Percentiles rank a stretch among this genome's conserved stretches.
Conservation (phyloP, 2,797 vertebrate species). For the Hyperoplus immaculatus region DNA sequence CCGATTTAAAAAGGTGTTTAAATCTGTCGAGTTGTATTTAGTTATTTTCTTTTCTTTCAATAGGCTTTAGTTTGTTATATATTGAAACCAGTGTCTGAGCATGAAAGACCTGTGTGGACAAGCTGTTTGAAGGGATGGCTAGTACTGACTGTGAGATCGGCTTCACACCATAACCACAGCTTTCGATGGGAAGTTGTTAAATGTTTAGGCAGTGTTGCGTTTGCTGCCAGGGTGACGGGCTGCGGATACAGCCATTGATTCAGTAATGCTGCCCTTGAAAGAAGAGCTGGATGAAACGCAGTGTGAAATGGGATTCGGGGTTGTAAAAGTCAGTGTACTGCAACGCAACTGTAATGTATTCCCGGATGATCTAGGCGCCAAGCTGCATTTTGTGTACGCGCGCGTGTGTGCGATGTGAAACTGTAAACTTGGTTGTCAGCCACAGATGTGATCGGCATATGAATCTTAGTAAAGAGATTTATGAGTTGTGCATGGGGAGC, state of each 20-base stretch:
- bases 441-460: slow-evolving; percentile 17
- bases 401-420: slow-evolving; percentile 28
- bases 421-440: slow-evolving; percentile 25
- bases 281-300: not conserved
- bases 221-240: too few relatives aligned
- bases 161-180: not conserved
- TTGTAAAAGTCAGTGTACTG: slow-evolving; percentile 41
- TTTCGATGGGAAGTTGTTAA: slow-evolving; percentile 17
- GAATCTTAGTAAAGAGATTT: not conserved
- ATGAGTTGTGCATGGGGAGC: not conserved
- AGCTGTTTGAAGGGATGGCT: not conserved
- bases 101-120: slow-evolving; percentile 23
- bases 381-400: not conserved
- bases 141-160: not conserved
- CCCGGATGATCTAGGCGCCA: not conserved
- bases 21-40: not conserved
- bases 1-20: slow-evolving; percentile 1
- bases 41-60: not conserved
- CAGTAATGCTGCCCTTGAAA: slow-evolving; percentile 19
- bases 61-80: not conserved
- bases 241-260: not conserved
- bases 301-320: slow-evolving; percentile 25
- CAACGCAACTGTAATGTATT: not conserved
- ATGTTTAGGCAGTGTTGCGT: not conserved
- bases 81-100: not conserved